Evolutionary conservation across 2,888 invertebrate genomes (phyloP), one percentile per base, ranked within the genome.

Genomic region (Clistopyga incitator): DNA sequence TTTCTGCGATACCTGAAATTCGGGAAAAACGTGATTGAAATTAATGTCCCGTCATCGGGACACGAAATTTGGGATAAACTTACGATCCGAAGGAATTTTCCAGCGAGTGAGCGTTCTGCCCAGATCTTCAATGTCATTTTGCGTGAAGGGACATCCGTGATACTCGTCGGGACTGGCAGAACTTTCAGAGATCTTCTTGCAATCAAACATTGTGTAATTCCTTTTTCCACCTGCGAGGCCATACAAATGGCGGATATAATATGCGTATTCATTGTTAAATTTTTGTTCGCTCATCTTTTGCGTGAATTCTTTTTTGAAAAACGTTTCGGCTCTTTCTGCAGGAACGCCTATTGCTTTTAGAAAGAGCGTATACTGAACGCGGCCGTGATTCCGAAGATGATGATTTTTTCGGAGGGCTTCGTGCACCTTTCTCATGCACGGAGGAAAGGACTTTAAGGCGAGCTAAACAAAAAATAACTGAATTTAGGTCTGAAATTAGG

Each of bases 251-350:
- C 98, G 96, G 76, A 99, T 96, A 91, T 95, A 96, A 93, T 99
- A 99, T 1, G 97, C 94, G 94, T 99, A 98, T 91, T 98, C 98
- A 92, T 99, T 99, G 77, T 98, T 97, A 95, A 99, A 99, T n/a
- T 25, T 29, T 84, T 98, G 98, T 90, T 96, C 96, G 84, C 98
- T 98, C 90, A 96, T 96, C 85, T 95, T 95, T 93, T 97, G 97
- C 0, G 97, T 96, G 89, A 99, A 99, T 92, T 99, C 98, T 42
- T 96, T 95, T 87, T 97, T 95, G 98, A 98, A 99, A 93, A 98
- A 99, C 82, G 95, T 94, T 76, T 99, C 92, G 0, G 98, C 96
- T 93, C 99, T 98, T 88, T 99, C 98, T 56, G 99, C 93, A 0
- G 96, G 95, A 0, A 99, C 95, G 0, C 99, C 99, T 88, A 98